phyloP scores from a whole-genome alignment of 2,113 vertebrate species.

The Prunella himalayana region DNA sequence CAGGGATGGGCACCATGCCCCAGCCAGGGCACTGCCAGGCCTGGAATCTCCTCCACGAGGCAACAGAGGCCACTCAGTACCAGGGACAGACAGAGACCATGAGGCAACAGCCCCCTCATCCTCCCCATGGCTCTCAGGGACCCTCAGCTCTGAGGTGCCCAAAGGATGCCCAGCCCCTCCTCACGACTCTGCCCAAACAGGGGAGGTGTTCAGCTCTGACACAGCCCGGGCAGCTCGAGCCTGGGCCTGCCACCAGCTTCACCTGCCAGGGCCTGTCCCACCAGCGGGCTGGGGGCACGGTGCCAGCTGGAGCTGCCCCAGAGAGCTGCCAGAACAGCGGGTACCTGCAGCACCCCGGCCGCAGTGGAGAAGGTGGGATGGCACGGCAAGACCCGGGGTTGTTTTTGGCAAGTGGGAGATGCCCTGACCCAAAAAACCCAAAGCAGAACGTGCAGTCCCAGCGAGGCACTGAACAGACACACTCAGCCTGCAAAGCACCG shows the following conservation, averaged over 20 bases:
- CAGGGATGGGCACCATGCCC: not conserved
- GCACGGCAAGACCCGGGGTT: not conserved
- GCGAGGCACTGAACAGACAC: not conserved
- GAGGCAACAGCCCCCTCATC: not conserved
- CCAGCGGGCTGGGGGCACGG: accelerated
- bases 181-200: not conserved
- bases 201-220: not conserved
- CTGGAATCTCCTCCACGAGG: not conserved
- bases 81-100: accelerated
- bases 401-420: not conserved
- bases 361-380: accelerated
- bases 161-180: not conserved
- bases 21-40: not conserved
- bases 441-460: not conserved
- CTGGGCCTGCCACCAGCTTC: not conserved
- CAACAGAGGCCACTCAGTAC: accelerated
- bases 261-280: not conserved
- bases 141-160: accelerated
- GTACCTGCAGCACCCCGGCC: not conserved
- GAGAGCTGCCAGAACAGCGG: not conserved
- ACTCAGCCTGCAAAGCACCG: not conserved
- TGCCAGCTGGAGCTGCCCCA: not conserved
- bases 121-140: accelerated
- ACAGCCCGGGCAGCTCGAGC: not conserved
- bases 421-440: not conserved